Percentiles rank a stretch among this genome's conserved stretches.
Conservation (phyloP, 2,113 vertebrate genomes). For the Tragelaphus imberbis region DNA sequence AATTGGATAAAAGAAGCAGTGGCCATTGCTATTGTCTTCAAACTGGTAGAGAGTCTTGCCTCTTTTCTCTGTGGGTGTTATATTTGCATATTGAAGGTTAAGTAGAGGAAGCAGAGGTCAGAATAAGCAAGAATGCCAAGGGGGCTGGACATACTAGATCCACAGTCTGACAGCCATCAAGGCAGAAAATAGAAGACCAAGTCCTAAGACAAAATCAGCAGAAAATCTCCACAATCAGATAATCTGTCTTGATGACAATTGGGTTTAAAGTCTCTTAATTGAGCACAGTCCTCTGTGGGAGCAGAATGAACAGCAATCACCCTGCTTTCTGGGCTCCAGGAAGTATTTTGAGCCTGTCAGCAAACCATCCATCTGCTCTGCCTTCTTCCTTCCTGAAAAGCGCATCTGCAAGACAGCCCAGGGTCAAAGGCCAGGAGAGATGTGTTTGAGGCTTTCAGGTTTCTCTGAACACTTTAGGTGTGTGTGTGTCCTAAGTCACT, state of each 20-base stretch:
- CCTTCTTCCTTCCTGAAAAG: neutral
- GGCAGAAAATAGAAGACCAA: neutral
- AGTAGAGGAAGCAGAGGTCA: neutral
- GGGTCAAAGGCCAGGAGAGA: neutral
- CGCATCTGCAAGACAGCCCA: neutral
- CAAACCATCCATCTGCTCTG: constrained; percentile 15
- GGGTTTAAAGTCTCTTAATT: constrained; percentile 56
- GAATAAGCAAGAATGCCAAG: neutral
- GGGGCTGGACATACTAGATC: neutral
- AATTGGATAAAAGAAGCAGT: neutral
- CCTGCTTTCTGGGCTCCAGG: constrained; percentile 13
- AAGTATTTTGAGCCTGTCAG: constrained; percentile 45
- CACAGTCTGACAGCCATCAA: neutral
- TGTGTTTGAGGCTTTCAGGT: neutral
- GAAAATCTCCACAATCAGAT: constrained; percentile 43
- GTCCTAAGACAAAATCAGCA: constrained; percentile 35
- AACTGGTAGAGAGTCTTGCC: neutral
- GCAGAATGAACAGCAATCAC: neutral
- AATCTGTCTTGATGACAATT: constrained; percentile 50
- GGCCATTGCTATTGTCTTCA: neutral
- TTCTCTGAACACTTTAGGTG: neutral
- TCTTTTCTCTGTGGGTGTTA: neutral
- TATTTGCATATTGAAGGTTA: neutral
- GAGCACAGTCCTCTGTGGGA: constrained; percentile 4
- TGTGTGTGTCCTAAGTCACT: neutral